phyloP scores from a whole-genome alignment of 2,113 vertebrate genomes.

The Anoplopoma fimbria region DNA sequence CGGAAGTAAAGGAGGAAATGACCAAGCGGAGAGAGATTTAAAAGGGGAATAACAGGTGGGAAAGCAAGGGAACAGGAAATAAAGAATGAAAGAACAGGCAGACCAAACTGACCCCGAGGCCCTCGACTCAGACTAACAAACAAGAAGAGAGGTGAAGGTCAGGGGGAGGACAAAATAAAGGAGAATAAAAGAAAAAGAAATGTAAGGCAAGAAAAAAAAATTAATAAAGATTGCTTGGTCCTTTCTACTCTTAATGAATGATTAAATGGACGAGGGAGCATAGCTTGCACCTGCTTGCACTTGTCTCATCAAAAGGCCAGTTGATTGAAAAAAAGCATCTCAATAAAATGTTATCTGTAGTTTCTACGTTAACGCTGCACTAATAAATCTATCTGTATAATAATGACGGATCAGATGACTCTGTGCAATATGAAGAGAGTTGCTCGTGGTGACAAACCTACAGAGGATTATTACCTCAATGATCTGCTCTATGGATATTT shows the following conservation, averaged over 20 bases:
- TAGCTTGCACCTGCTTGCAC: neutral
- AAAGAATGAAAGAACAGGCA: constrained; percentile 42
- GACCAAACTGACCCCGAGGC: constrained; percentile 49
- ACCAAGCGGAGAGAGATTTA: constrained; percentile 31
- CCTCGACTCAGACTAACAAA: constrained; percentile 57
- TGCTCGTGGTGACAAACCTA: neutral
- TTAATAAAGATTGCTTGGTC: neutral
- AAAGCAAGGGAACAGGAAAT: constrained; percentile 40
- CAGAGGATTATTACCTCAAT: neutral
- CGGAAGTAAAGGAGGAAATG: constrained; percentile 49
- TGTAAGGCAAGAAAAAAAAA: neutral
- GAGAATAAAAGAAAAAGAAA: neutral
- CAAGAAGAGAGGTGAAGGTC: neutral
- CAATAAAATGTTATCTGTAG: neutral
- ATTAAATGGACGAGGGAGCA: neutral
- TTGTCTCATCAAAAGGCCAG: neutral
- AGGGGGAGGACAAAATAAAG: constrained; percentile 10
- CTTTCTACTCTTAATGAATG: neutral
- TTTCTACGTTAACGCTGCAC: neutral
- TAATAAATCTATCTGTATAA: neutral
- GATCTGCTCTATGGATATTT: neutral
- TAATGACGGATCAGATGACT: neutral
- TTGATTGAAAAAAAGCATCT: neutral
- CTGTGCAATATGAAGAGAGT: neutral
- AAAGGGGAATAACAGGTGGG: constrained; percentile 37